phyloP scores from a whole-genome alignment of 30 jellyfish, hydroid and myxozoan species.

The Turritopsis dohrnii region DNA sequence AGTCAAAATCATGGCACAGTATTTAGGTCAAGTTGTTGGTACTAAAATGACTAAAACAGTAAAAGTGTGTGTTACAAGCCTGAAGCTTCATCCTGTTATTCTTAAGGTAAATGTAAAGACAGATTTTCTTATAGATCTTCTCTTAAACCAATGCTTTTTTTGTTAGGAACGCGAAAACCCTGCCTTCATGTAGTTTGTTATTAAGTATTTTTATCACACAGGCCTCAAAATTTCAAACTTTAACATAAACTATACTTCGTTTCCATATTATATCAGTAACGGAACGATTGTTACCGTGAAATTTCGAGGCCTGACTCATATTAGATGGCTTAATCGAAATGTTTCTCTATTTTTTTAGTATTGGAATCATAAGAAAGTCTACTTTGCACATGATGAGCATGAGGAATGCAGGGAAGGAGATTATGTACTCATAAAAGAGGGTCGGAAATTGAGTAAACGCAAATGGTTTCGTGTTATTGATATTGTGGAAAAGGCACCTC shows the following conservation, averaged over 20 bases:
- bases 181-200: no score
- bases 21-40: constrained; percentile 93
- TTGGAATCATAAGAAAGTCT: constrained; percentile 77
- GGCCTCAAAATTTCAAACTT: no score
- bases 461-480: constrained; percentile 61
- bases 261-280: no score
- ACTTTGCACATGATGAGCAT: constrained; percentile 86
- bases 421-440: constrained; percentile 75
- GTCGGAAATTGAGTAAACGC: constrained; percentile 59
- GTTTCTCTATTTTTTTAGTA: constrained; percentile 46
- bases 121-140: no score
- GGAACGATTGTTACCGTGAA: no score
- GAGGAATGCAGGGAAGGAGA: constrained; percentile 89
- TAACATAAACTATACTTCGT: no score
- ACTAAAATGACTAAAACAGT: constrained; percentile 92
- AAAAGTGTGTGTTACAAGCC: constrained; percentile 79
- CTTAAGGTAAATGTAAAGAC: constrained; percentile 60
- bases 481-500: constrained; percentile 87
- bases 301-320: no score
- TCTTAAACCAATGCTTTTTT: no score
- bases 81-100: constrained; percentile 83
- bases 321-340: background rate
- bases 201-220: no score
- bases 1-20: constrained; percentile 53
- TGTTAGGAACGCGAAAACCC: no score